Percentiles rank a stretch among this genome's conserved stretches.
These are phyloP conservation scores for Epinephelus moara DNA, from an alignment of 2,113 vertebrate species.

Conservation along the genomic window DNA sequence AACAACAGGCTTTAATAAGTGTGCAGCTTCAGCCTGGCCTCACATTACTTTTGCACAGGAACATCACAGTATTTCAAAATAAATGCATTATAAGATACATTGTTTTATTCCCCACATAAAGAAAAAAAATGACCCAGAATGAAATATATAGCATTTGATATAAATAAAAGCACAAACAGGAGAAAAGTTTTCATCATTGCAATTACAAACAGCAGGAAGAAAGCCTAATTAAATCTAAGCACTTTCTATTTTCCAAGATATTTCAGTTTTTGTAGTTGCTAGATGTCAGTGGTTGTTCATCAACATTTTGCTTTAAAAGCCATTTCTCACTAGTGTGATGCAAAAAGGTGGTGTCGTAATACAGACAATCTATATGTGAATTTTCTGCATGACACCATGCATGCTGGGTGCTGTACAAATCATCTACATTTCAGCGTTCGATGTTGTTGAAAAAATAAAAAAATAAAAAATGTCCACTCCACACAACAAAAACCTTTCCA, in stretches of 20 bases:
- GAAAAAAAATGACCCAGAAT: not conserved
- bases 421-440: no score
- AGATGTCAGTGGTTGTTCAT: no score
- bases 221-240: not conserved
- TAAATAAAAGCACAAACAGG: not conserved
- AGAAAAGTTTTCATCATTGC: not conserved
- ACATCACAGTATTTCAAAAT: not conserved
- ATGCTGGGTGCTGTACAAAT: no score
- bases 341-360: no score
- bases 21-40: conserved; percentile 8
- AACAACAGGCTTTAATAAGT: conserved; percentile 54
- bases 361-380: no score
- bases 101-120: not conserved
- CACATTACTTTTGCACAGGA: not conserved
- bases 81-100: not conserved
- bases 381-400: no score
- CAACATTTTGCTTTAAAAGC: no score
- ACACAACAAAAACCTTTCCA: no score
- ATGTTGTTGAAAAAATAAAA: no score
- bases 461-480: no score
- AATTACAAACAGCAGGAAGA: not conserved
- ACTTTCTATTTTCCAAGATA: not conserved
- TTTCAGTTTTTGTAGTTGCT: not conserved
- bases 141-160: not conserved
- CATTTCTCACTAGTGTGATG: no score